Evolutionary conservation across 2,888 invertebrate species (phyloP).

Genomic region (Melipona bicolor): DNA sequence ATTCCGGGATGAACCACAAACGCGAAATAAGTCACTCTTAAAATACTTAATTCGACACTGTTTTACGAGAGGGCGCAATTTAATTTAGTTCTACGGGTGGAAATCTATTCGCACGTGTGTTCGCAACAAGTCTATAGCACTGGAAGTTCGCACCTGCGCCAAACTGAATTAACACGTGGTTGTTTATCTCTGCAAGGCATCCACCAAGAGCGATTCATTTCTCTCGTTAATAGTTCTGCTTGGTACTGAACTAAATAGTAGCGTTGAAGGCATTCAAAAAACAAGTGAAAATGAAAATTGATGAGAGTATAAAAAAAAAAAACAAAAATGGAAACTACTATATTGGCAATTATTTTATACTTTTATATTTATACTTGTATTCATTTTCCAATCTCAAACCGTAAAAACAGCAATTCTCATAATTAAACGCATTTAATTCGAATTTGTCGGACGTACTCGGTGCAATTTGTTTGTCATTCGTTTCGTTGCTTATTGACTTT

Average conservation of each 20-base stretch:
- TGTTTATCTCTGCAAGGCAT: slow-evolving; percentile 11
- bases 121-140: slow-evolving; percentile 51
- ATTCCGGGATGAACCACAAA: neutral
- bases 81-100: neutral
- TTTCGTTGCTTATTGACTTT: slow-evolving; percentile 4
- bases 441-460: slow-evolving; percentile 35
- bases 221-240: neutral
- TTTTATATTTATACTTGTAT: slow-evolving; percentile 40
- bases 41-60: neutral
- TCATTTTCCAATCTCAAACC: slow-evolving; percentile 31
- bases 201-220: slow-evolving; percentile 8
- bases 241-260: no score
- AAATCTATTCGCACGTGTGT: slow-evolving; percentile 19
- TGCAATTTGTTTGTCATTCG: slow-evolving; percentile 1
- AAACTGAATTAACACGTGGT: slow-evolving; percentile 39
- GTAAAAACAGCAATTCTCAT: no score
- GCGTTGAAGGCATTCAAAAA: neutral
- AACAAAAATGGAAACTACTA: no score
- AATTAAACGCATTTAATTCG: slow-evolving; percentile 34
- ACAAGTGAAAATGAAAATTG: neutral
- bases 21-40: neutral
- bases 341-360: slow-evolving; percentile 49
- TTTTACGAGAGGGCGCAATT: slow-evolving; percentile 2
- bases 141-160: slow-evolving; percentile 67
- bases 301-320: no score